Evolutionary conservation across 2,888 invertebrate genomes (phyloP).

Genomic region (Magallana nippona): DNA sequence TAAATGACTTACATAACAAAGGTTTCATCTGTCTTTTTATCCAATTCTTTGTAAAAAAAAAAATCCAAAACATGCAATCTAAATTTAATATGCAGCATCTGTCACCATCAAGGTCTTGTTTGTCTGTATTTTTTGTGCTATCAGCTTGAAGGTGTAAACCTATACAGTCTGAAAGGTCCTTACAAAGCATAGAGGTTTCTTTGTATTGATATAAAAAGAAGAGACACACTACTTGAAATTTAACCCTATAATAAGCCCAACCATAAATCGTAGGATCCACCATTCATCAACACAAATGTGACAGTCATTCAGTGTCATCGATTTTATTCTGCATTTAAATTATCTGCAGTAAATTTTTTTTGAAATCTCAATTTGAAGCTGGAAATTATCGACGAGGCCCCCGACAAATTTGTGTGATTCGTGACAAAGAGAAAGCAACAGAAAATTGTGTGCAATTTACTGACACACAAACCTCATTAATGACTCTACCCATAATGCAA

Average conservation of each 20-base stretch:
- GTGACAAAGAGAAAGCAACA: constrained; percentile 32
- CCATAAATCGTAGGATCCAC: constrained; percentile 10
- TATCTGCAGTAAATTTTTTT: not conserved
- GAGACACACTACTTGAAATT: constrained; percentile 23
- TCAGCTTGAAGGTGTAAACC: constrained; percentile 31
- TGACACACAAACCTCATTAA: constrained; percentile 32
- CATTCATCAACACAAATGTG: constrained; percentile 24
- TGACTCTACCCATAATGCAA: constrained; percentile 47
- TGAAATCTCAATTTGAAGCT: constrained; percentile 30
- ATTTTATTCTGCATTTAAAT: constrained; percentile 32
- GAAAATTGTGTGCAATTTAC: constrained; percentile 30
- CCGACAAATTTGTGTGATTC: constrained; percentile 15
- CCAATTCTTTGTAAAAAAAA: not conserved
- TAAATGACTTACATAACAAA: not conserved
- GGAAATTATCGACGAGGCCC: constrained; percentile 3
- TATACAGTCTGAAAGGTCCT: constrained; percentile 8
- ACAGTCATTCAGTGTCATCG: constrained; percentile 32
- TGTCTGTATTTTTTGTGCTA: not conserved
- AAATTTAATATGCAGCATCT: constrained; percentile 29
- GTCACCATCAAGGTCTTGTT: constrained; percentile 4
- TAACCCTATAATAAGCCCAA: constrained; percentile 26
- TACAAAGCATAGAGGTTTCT: constrained; percentile 22
- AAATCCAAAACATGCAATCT: not conserved
- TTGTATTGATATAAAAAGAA: constrained; percentile 34
- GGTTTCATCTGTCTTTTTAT: not conserved